These are phyloP conservation scores for Neodiprion lecontei DNA, from an alignment of 1,140 invertebrate species.

Conservation along the genomic window DNA sequence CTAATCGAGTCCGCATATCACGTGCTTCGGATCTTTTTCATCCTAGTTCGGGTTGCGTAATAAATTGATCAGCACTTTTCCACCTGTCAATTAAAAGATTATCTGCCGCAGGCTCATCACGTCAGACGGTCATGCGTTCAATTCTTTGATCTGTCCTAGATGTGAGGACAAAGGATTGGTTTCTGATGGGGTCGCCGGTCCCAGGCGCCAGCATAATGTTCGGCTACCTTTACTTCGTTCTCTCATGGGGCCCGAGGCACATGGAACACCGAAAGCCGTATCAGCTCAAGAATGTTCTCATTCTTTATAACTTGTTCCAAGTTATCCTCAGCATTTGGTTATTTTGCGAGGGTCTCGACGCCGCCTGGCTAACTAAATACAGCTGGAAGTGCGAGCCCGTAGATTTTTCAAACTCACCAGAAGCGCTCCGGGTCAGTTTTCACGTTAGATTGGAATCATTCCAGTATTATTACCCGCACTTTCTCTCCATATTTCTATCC, in stretches of 20 bases:
- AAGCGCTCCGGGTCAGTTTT: conserved; percentile 73
- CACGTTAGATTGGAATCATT: neutral
- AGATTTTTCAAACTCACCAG: conserved; percentile 73
- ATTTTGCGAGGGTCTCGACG: conserved; percentile 75
- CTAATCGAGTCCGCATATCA: too few species aligned
- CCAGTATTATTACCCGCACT: neutral
- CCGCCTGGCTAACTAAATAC: conserved; percentile 69
- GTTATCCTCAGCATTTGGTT: conserved; percentile 78
- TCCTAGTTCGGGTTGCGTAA: too few species aligned
- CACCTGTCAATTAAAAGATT: too few species aligned
- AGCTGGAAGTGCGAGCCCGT: conserved; percentile 88
- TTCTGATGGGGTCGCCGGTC: conserved; percentile 78
- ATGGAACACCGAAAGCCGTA: conserved; percentile 84
- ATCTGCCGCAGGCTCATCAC: too few species aligned
- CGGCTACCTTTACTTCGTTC: conserved; percentile 75
- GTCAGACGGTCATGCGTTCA: too few species aligned
- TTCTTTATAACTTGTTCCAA: conserved; percentile 84
- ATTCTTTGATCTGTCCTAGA: conserved; percentile 60
- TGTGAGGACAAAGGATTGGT: conserved; percentile 84
- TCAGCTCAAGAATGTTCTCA: conserved; percentile 76
- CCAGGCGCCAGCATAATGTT: conserved; percentile 75
- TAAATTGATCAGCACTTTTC: too few species aligned
- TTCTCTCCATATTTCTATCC: neutral
- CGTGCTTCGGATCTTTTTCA: too few species aligned
- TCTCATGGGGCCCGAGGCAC: conserved; percentile 77